A percentile compares a stretch with the other conserved stretches of the same genome.
phyloP scores from a whole-genome alignment of 1,140 invertebrate species.

The Hestina assimilis region DNA sequence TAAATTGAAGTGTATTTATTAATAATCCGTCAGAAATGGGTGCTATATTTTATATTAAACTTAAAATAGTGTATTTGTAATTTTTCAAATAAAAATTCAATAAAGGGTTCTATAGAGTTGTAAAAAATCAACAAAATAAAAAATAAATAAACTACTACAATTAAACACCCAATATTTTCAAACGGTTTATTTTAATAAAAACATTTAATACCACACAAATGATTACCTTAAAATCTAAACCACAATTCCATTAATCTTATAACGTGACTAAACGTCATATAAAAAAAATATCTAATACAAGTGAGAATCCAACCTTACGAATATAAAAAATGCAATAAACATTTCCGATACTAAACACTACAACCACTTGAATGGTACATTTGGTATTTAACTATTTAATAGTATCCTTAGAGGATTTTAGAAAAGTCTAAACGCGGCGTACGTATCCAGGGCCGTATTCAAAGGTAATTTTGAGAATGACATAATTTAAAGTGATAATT shows the following conservation, averaged over 20 bases:
- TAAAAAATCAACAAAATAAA: constrained; percentile 3
- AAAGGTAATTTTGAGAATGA: too few relatives aligned
- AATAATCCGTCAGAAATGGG: too few relatives aligned
- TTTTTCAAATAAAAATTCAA: too few relatives aligned
- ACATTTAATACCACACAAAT: constrained; percentile 41
- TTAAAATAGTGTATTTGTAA: too few relatives aligned
- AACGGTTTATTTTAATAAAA: constrained; percentile 58
- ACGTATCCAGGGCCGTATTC: too few relatives aligned
- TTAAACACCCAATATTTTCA: constrained; percentile 52
- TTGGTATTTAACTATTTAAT: background rate
- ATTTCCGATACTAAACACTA: constrained; percentile 1
- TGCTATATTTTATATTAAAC: too few relatives aligned
- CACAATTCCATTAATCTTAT: constrained; percentile 25
- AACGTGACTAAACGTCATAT: constrained; percentile 6
- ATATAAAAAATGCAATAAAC: constrained; percentile 10
- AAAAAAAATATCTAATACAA: constrained; percentile 4
- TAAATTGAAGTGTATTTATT: too few relatives aligned
- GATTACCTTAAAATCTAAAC: constrained; percentile 29
- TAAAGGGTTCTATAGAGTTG: too few relatives aligned
- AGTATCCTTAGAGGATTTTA: background rate
- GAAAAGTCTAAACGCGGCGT: too few relatives aligned
- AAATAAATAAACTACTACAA: constrained; percentile 29
- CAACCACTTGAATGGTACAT: background rate
- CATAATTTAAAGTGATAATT: too few relatives aligned
- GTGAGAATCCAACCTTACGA: background rate